Evolutionary conservation across 2,113 vertebrate species (phyloP).

Genomic region (Amia ocellicauda): DNA sequence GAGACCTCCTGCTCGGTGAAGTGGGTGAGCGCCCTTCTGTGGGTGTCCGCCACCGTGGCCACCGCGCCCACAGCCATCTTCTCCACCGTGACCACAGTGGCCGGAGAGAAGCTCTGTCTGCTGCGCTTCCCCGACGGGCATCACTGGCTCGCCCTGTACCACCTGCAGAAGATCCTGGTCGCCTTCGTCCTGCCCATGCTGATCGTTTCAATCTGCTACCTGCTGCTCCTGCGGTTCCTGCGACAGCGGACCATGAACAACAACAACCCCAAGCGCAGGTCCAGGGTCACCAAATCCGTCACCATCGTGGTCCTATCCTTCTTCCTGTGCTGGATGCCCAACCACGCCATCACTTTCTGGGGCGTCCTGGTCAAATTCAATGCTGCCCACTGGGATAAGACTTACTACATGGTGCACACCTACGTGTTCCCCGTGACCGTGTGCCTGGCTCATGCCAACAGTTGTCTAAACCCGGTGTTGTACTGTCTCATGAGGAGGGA

Average conservation of each 20-base stretch:
- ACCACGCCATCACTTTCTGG: conserved; percentile 71
- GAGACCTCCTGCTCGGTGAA: conserved; percentile 42
- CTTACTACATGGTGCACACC: conserved; percentile 66
- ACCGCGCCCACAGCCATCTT: conserved; percentile 61
- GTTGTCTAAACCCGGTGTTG: conserved; percentile 70
- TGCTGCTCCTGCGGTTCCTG: conserved; percentile 64
- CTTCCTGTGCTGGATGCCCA: conserved; percentile 67
- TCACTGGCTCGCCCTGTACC: conserved; percentile 62
- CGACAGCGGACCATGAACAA: conserved; percentile 47
- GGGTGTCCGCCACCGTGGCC: conserved; percentile 53
- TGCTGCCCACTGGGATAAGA: conserved; percentile 61
- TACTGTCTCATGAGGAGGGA: conserved; percentile 71
- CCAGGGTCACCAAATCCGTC: conserved; percentile 58
- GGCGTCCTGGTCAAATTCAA: conserved; percentile 74
- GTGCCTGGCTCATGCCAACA: conserved; percentile 70
- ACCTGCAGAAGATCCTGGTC: conserved; percentile 63
- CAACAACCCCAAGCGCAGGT: conserved; percentile 48
- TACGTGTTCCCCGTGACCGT: conserved; percentile 72
- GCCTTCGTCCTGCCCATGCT: conserved; percentile 63
- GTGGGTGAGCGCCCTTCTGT: conserved; percentile 59
- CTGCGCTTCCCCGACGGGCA: conserved; percentile 60
- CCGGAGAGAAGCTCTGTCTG: conserved; percentile 63
- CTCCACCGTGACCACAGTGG: conserved; percentile 51
- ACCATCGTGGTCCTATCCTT: conserved; percentile 56
- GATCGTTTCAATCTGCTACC: conserved; percentile 56